These are phyloP conservation scores for Hydrozoanthus tunicans DNA, from an alignment of 64 coral and sea anemone genomes.

Conservation along the genomic window DNA sequence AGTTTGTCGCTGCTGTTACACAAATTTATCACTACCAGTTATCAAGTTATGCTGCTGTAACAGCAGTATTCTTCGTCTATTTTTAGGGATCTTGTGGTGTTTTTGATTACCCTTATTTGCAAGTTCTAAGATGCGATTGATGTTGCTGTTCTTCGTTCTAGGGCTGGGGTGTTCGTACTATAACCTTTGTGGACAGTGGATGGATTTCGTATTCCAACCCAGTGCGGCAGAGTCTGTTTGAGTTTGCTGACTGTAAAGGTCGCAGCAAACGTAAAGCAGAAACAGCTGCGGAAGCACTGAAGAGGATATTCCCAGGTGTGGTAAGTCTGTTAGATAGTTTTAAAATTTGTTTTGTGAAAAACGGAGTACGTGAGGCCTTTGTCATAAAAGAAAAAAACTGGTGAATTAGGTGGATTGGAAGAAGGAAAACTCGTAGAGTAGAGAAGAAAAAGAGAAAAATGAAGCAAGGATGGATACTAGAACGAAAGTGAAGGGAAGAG, in stretches of 20 bases:
- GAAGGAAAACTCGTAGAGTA: background rate
- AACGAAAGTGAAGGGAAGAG: background rate
- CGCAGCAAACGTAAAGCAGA: conserved; percentile 83
- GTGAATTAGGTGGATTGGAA: background rate
- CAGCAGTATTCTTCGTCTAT: too few relatives aligned
- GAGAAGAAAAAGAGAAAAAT: background rate
- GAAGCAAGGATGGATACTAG: background rate
- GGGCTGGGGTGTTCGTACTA: conserved; percentile 96
- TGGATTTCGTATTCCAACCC: conserved; percentile 94
- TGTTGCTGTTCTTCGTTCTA: conserved; percentile 5
- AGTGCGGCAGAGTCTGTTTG: conserved; percentile 94
- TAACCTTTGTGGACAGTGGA: conserved; percentile 93
- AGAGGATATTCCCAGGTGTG: conserved; percentile 96
- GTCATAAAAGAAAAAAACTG: background rate
- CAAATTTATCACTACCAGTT: too few relatives aligned
- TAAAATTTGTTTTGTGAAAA: background rate
- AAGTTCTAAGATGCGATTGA: background rate
- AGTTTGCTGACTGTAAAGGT: conserved; percentile 93
- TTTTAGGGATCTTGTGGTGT: background rate
- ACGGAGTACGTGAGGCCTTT: background rate
- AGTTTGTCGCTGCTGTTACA: too few relatives aligned
- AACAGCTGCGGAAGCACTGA: conserved; percentile 84
- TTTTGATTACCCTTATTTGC: background rate
- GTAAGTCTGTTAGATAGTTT: conserved; percentile 54
- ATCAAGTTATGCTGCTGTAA: too few relatives aligned